Evolutionary conservation across 1,140 invertebrate species (phyloP).

Genomic region (Trachymyrmex septentrionalis): DNA sequence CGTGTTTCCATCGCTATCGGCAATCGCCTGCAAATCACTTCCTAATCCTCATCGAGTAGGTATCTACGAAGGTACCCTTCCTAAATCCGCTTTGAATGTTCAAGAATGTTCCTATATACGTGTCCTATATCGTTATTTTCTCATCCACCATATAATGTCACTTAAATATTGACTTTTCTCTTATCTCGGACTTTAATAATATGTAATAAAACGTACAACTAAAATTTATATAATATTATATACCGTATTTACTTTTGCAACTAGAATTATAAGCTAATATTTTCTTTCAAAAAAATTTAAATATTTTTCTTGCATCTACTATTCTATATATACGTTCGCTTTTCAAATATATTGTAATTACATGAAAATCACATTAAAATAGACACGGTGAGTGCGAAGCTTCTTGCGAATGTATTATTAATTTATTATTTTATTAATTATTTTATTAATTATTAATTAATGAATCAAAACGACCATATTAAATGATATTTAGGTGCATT

Average conservation of each 20-base stretch:
- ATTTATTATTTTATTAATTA: conserved; percentile 38
- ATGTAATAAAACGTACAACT: background rate
- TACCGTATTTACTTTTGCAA: background rate
- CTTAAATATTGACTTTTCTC: background rate
- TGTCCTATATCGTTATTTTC: conserved; percentile 60
- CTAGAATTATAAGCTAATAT: background rate
- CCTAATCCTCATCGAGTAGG: conserved; percentile 79
- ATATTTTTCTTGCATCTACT: background rate
- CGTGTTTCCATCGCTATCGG: conserved; percentile 79
- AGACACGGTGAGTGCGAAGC: background rate
- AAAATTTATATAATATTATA: background rate
- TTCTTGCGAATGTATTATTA: background rate
- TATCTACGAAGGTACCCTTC: conserved; percentile 70
- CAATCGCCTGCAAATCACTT: conserved; percentile 80
- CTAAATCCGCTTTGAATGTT: conserved; percentile 74
- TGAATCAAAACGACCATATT: conserved; percentile 19
- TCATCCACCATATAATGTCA: background rate
- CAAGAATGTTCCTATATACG: conserved; percentile 52
- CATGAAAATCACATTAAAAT: background rate
- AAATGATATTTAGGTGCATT: conserved; percentile 31
- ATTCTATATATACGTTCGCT: background rate
- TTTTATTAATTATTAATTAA: conserved; percentile 39
- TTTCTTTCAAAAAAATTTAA: background rate
- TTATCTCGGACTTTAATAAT: background rate
- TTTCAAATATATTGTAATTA: background rate